Evolutionary conservation across 2,113 vertebrate species (phyloP), one percentile per base, ranked within the genome.

Genomic region (Arenaria interpres): DNA sequence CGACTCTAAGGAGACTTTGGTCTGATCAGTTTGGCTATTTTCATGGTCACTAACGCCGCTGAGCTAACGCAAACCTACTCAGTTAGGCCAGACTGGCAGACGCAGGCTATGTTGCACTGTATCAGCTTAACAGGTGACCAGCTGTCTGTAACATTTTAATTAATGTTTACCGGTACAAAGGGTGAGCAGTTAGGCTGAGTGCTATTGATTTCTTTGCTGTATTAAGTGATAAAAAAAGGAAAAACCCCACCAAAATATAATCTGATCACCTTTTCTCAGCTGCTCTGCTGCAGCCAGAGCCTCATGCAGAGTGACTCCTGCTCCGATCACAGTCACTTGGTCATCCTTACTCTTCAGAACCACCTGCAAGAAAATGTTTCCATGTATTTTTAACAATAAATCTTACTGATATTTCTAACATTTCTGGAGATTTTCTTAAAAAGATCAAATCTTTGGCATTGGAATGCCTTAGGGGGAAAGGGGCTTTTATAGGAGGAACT

Each of bases 221-320:
- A 27, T 81, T 79, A 64, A 45, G 46, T 37, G 46, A 73, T 16
- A n/a, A 46, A 63, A 88, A 87, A 56, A 7, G 8, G 48, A 33
- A 69, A 62, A 25, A 15, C 8, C 2, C 1, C 5, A 37, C 45
- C 35, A n/a, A 68, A 69, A 21, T 30, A 28, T 76, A 43, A 75
- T 37, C 35, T 33, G 33, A 69, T 97, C 46, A 99, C 99, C 99
- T 99, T 99, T 99, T 95, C 99, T 99, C 39, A 99, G 98, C 77
- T 99, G 97, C 57, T 99, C 99, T 19, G 99, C 99, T 88, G 99
- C 99, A 89, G 98, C 98, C 90, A 99, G 93, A 68, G 99, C 98
- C 96, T 99, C 99, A 2, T 99, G 99, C 89, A 99, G 97, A 87
- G 99, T 99, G 68, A 99, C 98, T 79, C 99, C 99, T 57, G 99